Evolutionary conservation across 2,797 vertebrate genomes (phyloP).

Genomic region (Sebastes goodei): DNA sequence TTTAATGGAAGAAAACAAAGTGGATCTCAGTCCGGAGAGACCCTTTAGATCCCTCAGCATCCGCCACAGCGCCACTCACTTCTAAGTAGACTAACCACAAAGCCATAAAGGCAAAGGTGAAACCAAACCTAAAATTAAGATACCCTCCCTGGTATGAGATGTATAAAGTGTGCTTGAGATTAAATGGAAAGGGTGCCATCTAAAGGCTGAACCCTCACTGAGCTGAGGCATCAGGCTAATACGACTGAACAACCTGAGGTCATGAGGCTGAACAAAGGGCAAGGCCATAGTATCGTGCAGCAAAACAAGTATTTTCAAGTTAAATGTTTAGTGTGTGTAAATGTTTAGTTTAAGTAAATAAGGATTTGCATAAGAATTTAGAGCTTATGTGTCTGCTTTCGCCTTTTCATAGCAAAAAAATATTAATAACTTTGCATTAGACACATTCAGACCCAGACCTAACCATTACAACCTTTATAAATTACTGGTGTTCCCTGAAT

Average conservation of each 20-base stretch:
- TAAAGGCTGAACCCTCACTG: constrained; percentile 37
- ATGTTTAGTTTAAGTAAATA: neutral
- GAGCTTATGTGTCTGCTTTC: neutral
- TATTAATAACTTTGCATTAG: neutral
- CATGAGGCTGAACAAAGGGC: neutral
- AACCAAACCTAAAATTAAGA: neutral
- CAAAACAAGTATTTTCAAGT: neutral
- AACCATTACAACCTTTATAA: neutral
- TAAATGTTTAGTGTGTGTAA: no score
- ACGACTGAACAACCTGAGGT: neutral
- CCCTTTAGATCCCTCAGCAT: neutral
- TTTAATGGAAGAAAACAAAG: constrained; percentile 4
- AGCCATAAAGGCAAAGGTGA: constrained; percentile 15
- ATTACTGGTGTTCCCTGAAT: neutral
- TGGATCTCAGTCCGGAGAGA: neutral
- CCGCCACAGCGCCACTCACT: neutral
- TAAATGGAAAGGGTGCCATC: constrained; percentile 56
- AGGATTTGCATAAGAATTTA: neutral
- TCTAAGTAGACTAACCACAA: constrained; percentile 3
- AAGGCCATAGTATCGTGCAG: neutral
- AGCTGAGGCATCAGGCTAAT: neutral
- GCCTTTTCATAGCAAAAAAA: neutral
- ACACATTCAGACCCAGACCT: neutral
- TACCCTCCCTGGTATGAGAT: neutral
- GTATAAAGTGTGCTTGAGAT: neutral